Evolutionary conservation across 2,797 vertebrate genomes (phyloP).

Genomic region (Coreius guichenoti): DNA sequence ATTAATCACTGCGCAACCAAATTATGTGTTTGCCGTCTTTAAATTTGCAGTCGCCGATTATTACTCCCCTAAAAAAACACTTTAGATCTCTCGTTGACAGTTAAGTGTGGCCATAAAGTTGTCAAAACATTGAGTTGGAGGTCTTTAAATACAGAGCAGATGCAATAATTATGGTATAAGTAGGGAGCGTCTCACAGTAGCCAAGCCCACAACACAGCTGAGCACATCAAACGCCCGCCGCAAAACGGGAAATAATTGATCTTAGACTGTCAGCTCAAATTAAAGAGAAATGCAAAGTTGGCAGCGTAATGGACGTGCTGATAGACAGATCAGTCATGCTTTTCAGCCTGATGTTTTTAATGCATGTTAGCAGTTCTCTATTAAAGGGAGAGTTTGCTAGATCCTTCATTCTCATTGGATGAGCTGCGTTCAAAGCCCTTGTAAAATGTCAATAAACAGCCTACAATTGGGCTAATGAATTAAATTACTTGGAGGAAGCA

Average conservation of each 20-base stretch:
- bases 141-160: conserved; percentile 57
- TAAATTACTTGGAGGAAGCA: background rate
- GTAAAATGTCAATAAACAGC: background rate
- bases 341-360: conserved; percentile 35
- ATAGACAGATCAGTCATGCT: conserved; percentile 3
- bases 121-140: conserved; percentile 48
- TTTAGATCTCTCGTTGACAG: conserved; percentile 45
- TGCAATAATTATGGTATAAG: conserved; percentile 49
- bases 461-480: background rate
- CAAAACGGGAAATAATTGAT: conserved; percentile 52
- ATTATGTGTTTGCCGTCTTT: conserved; percentile 9
- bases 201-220: conserved; percentile 59
- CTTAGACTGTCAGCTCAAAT: conserved; percentile 50
- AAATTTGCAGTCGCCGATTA: conserved; percentile 4
- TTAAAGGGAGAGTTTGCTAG: background rate
- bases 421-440: background rate
- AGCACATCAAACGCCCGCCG: conserved; percentile 55
- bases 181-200: conserved; percentile 53
- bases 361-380: background rate
- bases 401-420: background rate
- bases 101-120: conserved; percentile 48
- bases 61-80: conserved; percentile 10
- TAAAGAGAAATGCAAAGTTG: conserved; percentile 27
- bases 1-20: conserved; percentile 11
- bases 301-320: background rate